phyloP scores from a whole-genome alignment of 2,113 vertebrate species.

The Lepus americanus region DNA sequence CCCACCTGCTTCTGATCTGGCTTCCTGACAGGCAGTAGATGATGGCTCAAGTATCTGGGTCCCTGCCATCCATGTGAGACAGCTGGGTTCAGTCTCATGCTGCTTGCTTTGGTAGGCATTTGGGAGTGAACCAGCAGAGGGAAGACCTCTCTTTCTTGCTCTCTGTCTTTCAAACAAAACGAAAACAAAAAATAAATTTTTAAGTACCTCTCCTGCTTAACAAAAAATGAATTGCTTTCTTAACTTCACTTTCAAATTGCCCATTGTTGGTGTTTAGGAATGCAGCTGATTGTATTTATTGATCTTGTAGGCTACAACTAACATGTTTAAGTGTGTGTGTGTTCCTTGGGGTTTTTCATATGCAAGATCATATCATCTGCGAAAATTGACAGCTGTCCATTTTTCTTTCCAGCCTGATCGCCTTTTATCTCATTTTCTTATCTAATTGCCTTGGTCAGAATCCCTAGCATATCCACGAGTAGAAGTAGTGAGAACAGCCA shows the following conservation, averaged over 20 bases:
- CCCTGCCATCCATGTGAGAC: too few relatives aligned
- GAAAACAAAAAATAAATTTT: too few relatives aligned
- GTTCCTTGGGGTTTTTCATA: constrained; percentile 29
- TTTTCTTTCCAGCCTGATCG: neutral
- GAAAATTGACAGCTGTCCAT: neutral
- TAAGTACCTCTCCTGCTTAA: too few relatives aligned
- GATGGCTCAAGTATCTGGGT: too few relatives aligned
- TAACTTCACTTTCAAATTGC: constrained; percentile 38
- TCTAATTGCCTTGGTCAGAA: neutral
- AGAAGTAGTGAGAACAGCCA: neutral
- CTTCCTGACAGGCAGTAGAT: too few relatives aligned
- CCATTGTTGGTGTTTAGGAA: neutral
- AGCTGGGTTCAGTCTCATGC: too few relatives aligned
- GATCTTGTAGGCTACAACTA: neutral
- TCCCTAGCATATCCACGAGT: neutral
- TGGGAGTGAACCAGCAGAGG: too few relatives aligned
- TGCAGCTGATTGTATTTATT: neutral
- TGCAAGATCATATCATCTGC: neutral
- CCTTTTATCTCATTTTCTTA: constrained; percentile 39
- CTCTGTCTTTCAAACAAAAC: too few relatives aligned
- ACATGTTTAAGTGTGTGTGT: neutral
- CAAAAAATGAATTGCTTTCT: neutral
- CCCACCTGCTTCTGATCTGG: too few relatives aligned
- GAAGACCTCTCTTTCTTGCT: too few relatives aligned
- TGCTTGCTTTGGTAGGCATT: too few relatives aligned